phyloP scores from a whole-genome alignment of 2,113 vertebrate genomes.

The Brachyhypopomus occidentalis region DNA sequence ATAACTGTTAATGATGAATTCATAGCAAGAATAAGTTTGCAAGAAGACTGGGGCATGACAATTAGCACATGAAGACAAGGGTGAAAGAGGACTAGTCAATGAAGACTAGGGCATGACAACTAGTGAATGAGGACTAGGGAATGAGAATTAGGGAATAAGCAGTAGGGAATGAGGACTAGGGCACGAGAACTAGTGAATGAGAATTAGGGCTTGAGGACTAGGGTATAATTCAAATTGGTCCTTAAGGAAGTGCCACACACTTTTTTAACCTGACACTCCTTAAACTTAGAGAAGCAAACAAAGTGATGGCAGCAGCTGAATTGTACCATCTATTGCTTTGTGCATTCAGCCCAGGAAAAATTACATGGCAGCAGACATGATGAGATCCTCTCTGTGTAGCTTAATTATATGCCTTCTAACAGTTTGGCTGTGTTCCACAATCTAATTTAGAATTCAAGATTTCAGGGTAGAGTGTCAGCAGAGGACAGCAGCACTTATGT shows the following conservation, averaged over 20 bases:
- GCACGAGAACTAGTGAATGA: too few relatives aligned
- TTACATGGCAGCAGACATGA: constrained; percentile 31
- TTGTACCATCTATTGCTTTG: constrained; percentile 26
- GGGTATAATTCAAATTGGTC: not conserved
- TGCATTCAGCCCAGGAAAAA: constrained; percentile 24
- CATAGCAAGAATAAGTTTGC: too few relatives aligned
- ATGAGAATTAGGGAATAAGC: too few relatives aligned
- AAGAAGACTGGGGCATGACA: too few relatives aligned
- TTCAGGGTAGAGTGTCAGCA: constrained; percentile 3
- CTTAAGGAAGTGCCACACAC: not conserved
- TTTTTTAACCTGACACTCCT: constrained; percentile 1
- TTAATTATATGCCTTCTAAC: constrained; percentile 48
- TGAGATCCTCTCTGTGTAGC: constrained; percentile 20
- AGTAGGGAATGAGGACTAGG: too few relatives aligned
- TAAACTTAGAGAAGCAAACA: not conserved
- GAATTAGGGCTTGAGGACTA: too few relatives aligned
- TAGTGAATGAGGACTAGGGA: too few relatives aligned
- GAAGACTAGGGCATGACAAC: too few relatives aligned
- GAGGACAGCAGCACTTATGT: constrained; percentile 20
- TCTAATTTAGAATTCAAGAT: constrained; percentile 8
- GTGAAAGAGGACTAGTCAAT: too few relatives aligned
- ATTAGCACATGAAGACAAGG: too few relatives aligned
- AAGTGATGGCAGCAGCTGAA: not conserved
- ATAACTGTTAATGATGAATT: too few relatives aligned
- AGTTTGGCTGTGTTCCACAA: constrained; percentile 32